Conservation (phyloP, 2,888 invertebrate species). For the Neria commutata region DNA sequence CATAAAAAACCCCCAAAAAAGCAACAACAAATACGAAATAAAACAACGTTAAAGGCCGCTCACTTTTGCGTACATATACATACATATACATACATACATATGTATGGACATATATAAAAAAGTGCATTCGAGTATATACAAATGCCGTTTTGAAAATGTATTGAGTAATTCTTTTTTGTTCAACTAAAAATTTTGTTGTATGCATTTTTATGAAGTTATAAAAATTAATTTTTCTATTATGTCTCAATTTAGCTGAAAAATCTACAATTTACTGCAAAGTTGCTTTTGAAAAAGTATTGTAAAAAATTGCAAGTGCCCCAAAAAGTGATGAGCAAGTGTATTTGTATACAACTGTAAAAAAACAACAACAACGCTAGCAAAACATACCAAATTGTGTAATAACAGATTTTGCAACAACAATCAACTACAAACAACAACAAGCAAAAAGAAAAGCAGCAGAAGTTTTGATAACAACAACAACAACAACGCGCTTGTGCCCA, state of each 20-base stretch:
- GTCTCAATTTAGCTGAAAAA: too few species aligned
- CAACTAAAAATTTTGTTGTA: background rate
- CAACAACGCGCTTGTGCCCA: slow-evolving; percentile 5
- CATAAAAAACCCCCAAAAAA: background rate
- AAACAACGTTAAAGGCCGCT: background rate
- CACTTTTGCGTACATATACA: too few species aligned
- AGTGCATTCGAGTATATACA: too few species aligned
- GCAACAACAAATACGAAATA: background rate
- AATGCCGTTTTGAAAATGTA: background rate
- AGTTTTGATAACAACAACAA: slow-evolving; percentile 4
- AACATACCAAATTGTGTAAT: too few species aligned
- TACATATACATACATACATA: background rate
- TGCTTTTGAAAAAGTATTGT: too few species aligned
- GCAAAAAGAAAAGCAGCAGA: background rate
- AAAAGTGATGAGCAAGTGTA: too few species aligned
- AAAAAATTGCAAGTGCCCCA: too few species aligned
- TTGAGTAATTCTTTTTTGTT: background rate
- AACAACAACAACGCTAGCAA: too few species aligned
- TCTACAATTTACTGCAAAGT: too few species aligned
- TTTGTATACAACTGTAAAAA: too few species aligned
- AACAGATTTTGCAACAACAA: too few species aligned
- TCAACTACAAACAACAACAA: background rate
- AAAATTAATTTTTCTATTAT: background rate
- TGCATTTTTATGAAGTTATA: background rate
- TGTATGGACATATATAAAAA: background rate